Base-by-base conservation (phyloP, 2,113 vertebrate genomes). In the Polypterus bichir region DNA sequence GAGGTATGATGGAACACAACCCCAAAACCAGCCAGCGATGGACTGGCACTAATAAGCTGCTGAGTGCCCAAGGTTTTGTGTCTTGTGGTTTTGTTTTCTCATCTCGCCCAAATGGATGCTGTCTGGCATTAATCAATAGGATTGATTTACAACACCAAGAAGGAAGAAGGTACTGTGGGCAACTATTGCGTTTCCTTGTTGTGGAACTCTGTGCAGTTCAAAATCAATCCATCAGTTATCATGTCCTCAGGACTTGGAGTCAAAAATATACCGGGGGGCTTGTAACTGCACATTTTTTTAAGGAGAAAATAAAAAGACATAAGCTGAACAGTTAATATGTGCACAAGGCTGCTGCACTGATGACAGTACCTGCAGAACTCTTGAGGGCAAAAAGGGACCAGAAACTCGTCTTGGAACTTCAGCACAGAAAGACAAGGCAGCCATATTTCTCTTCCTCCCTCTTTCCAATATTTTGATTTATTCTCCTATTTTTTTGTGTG, bases 1-100 rank as follows among this genome's bases (percentile, higher is more conserved):
- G 96, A 99, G 80, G 96, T 99, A 97, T 99, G 96, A 99, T 96
- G 89, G 64, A 82, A 76, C 73, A 69, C 62, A 71, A 52, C 46
- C 52, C 63, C 44, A 54, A 57, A 67, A 66, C 74, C 71, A 71
- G 61, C n/a, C 49, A 62, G 67, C 68, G 75, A 57, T 5, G 46
- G 6, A 9, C 8, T 4, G 61, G 56, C 27, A 53, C 7, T 8
- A 11, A 52, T 46, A 9, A 45, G 59, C 62, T 70, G 71, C 71
- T 69, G 62, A 71, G 67, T 63, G 69, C 10, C 53, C 48, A 64
- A 10, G 63, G 71, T 67, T 73, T 69, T 71, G 69, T 63, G 62
- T 63, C 69, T 62, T 60, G 67, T 77, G 79, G 82, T 76, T 83
- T 76, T 72, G 73, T 76, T 63, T 66, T 76, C 69, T 78, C 79